Percentiles rank a stretch among this genome's conserved stretches.
These are phyloP conservation scores for human DNA, from an alignment of 2,113 vertebrate genomes.

Conservation along the genomic window GRCh38 chr6:163936001-163936500, in stretches of 20 bases:
- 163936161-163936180: neutral
- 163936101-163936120: neutral
- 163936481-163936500: neutral
- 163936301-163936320: neutral
- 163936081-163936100: neutral
- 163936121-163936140: neutral
- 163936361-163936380: neutral
- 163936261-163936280: neutral
- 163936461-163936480: neutral
- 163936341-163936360: neutral
- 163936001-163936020: fast-evolving
- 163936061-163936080: fast-evolving
- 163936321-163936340: neutral
- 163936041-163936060: fast-evolving
- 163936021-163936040: fast-evolving
- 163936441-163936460: neutral
- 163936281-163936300: neutral
- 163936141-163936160: neutral
- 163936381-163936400: neutral
- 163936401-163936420: no score
- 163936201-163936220: neutral
- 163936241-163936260: neutral
- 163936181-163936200: neutral
- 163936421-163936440: neutral
- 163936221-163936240: neutral